Percentiles rank a stretch among this genome's conserved stretches.
These are phyloP conservation scores for Thermophis baileyi DNA, from an alignment of 2,113 vertebrate species.

Conservation along the genomic window DNA sequence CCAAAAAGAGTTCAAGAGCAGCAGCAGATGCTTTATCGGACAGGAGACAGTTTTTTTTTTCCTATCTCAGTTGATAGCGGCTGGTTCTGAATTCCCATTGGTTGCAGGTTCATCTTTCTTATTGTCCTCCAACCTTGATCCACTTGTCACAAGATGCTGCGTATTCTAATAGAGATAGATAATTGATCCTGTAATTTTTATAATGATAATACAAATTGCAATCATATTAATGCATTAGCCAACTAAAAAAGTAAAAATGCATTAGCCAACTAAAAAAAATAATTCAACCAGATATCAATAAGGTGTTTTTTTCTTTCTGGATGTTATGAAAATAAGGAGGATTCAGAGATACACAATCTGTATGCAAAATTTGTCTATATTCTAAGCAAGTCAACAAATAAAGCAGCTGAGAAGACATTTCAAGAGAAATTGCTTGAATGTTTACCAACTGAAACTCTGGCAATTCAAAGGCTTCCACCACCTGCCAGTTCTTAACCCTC, in stretches of 20 bases:
- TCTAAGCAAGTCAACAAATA: background rate
- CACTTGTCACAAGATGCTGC: conserved; percentile 27
- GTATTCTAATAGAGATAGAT: conserved; percentile 53
- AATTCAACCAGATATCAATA: background rate
- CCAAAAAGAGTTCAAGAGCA: background rate
- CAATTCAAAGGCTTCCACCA: background rate
- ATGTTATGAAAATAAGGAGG: conserved; percentile 42
- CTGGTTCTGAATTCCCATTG: conserved; percentile 66
- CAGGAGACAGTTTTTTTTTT: background rate
- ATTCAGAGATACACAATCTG: background rate
- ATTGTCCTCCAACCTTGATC: conserved; percentile 6
- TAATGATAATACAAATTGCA: background rate
- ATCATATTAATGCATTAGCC: background rate
- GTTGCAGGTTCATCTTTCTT: conserved; percentile 36
- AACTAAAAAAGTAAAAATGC: background rate
- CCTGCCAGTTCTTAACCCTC: background rate
- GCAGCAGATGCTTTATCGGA: background rate
- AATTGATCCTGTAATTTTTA: background rate
- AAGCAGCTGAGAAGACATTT: background rate
- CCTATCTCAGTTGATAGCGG: conserved; percentile 56
- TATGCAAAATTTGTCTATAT: background rate
- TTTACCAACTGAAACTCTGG: background rate
- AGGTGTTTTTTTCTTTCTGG: background rate
- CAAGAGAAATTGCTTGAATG: background rate
- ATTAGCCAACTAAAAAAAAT: background rate